These are phyloP conservation scores for Tiliacea aurago DNA, from an alignment of 2,888 invertebrate species.

Conservation along the genomic window DNA sequence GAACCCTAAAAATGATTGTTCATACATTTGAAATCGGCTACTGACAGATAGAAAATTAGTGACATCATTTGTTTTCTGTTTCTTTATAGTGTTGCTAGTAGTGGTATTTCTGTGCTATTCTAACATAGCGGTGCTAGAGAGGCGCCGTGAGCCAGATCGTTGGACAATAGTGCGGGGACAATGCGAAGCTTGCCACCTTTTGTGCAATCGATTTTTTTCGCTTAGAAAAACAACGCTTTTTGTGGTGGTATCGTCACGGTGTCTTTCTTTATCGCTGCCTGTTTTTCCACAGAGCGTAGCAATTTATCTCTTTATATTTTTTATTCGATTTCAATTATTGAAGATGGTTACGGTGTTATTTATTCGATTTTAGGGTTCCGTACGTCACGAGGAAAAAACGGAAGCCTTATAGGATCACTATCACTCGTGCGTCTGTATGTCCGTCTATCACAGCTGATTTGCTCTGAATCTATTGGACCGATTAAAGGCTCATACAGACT, in stretches of 20 bases:
- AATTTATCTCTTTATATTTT: conserved; percentile 5
- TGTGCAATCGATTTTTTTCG: conserved; percentile 49
- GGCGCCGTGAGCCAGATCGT: conserved; percentile 41
- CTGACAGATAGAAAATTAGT: background rate
- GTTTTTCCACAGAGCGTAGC: background rate
- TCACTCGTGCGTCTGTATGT: too few species aligned
- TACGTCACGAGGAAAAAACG: too few species aligned
- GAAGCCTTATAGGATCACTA: too few species aligned
- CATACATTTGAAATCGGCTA: background rate
- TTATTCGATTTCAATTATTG: conserved; percentile 1
- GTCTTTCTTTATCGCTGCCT: conserved; percentile 15
- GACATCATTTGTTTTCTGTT: background rate
- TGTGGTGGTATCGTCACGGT: conserved; percentile 18
- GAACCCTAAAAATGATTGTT: too few species aligned
- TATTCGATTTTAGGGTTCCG: background rate
- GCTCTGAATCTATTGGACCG: too few species aligned
- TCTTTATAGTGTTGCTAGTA: background rate
- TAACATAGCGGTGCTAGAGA: background rate
- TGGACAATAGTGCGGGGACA: conserved; percentile 62
- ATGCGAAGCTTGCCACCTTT: conserved; percentile 54
- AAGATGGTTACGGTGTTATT: background rate
- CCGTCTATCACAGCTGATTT: too few species aligned
- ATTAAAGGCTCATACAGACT: too few species aligned
- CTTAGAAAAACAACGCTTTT: conserved; percentile 44
- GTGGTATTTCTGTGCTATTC: conserved; percentile 29